A percentile compares a stretch with the other conserved stretches of the same genome.
These are phyloP conservation scores for Dryobotodes eremita DNA, from an alignment of 2,888 invertebrate genomes.

Conservation along the genomic window DNA sequence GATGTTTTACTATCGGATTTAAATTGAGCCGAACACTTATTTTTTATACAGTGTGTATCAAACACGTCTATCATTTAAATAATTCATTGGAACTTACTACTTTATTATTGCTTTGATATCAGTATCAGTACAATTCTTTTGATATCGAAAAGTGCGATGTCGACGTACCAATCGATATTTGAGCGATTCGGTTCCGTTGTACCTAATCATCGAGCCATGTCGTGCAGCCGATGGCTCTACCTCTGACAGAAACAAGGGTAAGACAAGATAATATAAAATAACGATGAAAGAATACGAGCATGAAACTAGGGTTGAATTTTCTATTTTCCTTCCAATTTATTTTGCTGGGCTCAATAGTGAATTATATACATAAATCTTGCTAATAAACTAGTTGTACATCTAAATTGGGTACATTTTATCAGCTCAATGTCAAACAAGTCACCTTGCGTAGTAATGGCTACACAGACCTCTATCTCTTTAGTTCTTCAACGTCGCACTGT, in stretches of 20 bases:
- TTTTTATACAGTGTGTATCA: slow-evolving; percentile 1
- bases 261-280: slow-evolving; percentile 48
- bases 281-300: slow-evolving; percentile 32
- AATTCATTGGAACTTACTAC: slow-evolving; percentile 14
- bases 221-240: slow-evolving; percentile 33
- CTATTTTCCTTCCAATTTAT: slow-evolving; percentile 34
- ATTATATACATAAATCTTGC: slow-evolving; percentile 6
- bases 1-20: slow-evolving; percentile 19
- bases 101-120: slow-evolving; percentile 16
- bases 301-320: slow-evolving; percentile 25
- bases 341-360: slow-evolving; percentile 2
- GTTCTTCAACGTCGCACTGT: slow-evolving; percentile 39
- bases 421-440: slow-evolving; percentile 57
- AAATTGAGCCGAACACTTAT: slow-evolving; percentile 2
- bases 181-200: background rate
- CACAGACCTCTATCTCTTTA: slow-evolving; percentile 28
- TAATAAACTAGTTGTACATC: slow-evolving; percentile 18
- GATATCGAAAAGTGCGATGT: slow-evolving; percentile 10
- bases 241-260: slow-evolving; percentile 52
- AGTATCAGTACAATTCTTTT: background rate
- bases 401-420: slow-evolving; percentile 55
- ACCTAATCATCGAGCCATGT: slow-evolving; percentile 2
- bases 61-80: slow-evolving; percentile 9
- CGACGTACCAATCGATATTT: slow-evolving; percentile 1
- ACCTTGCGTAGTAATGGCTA: slow-evolving; percentile 30